Base-by-base conservation (phyloP, 1,140 invertebrate genomes). In the Drepana arcuata region DNA sequence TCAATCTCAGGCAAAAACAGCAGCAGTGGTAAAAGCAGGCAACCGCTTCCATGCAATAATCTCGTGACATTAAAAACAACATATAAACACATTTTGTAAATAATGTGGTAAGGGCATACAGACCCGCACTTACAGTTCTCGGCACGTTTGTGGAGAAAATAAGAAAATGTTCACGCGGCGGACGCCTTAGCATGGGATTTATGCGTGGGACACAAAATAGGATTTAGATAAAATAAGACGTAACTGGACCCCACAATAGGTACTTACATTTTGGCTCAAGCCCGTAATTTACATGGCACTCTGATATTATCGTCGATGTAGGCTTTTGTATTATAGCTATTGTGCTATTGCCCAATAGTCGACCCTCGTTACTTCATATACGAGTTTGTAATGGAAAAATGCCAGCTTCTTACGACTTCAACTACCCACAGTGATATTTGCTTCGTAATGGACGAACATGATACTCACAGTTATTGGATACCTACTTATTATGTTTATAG, bases 101-200 rank as follows among this genome's bases (percentile, higher is more conserved):
- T 48, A 47, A 40, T 36, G 33, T 49, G 52, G 48, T 16, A 56
- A 63, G 48, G 41, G 41, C 48, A 40, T 50, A 36, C 44, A 51
- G 38, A 51, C 46, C 36, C 50, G 42, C 62, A 70, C 70, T 78
- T 79, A 79, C 67, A 67, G 70, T 79, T 73, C 71, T 65, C 63
- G 69, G 74, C 74, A 79, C 71, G 74, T 73, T 59, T 75, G 51
- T 54, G 30, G 48, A 60, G 61, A 62, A 72, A 75, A 75, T 74
- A 79, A 73, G 67, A 73, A 73, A 73, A 75, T 74, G 65, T 69
- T 74, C 74, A 72, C 69, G 69, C 74, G 67, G 51, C 67, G 51
- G 65, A 39, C 68, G 69, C 64, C 59, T 73, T 73, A 70, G 62
- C 41, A 30, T 36, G 48, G 63, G 70, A 79, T 79, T 75, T 79